Evolutionary conservation across 2,888 invertebrate species (phyloP).

Genomic region (Smittia aterrima): DNA sequence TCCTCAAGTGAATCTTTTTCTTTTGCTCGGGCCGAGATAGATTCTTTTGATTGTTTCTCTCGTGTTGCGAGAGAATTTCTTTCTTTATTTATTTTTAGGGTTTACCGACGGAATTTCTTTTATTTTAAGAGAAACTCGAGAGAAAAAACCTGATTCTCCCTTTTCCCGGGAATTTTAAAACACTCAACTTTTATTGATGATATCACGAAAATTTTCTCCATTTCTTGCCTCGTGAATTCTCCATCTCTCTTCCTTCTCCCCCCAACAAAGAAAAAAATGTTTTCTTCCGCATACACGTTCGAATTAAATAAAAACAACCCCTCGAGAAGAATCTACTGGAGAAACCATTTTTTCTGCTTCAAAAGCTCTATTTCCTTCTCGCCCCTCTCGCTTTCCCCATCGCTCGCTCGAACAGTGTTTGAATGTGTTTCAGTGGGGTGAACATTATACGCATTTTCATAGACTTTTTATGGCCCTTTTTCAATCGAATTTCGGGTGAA

Average conservation of each 20-base stretch:
- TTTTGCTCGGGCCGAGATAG: conserved; percentile 3
- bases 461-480: conserved; percentile 41
- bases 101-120: no score
- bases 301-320: conserved; percentile 42
- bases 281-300: conserved; percentile 22
- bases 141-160: no score
- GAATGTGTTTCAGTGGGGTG: conserved; percentile 23
- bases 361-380: conserved; percentile 22
- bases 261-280: neutral
- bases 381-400: neutral
- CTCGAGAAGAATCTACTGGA: conserved; percentile 38
- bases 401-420: neutral
- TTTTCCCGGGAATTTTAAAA: neutral
- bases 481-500: conserved; percentile 39
- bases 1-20: conserved; percentile 13
- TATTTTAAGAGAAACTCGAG: no score
- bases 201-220: conserved; percentile 32
- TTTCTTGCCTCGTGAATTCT: conserved; percentile 14
- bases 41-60: conserved; percentile 40
- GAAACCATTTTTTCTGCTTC: conserved; percentile 41
- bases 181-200: conserved; percentile 33
- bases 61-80: conserved; percentile 21
- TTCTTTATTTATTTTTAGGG: neutral
- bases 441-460: conserved; percentile 41
- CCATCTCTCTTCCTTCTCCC: conserved; percentile 23